phyloP scores from a whole-genome alignment of 1,140 invertebrate species.

The Tetragonula clypearis region DNA sequence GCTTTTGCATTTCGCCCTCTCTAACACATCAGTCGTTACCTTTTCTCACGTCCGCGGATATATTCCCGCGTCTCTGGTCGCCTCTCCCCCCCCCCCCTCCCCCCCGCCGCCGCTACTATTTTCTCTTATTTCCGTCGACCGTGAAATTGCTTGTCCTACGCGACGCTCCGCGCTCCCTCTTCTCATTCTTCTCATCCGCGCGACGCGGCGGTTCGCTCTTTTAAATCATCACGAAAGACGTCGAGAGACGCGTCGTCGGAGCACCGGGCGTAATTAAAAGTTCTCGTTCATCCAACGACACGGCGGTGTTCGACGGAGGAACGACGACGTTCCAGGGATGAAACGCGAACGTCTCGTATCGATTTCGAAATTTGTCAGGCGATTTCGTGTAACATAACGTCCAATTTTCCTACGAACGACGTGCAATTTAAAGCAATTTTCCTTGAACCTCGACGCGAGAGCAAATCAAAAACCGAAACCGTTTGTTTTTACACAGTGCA shows the following conservation, averaged over 20 bases:
- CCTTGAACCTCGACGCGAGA: too few species aligned
- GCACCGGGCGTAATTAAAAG: slow-evolving; percentile 62
- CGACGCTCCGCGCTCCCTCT: not conserved
- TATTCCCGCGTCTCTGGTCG: slow-evolving; percentile 7
- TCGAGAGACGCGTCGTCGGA: slow-evolving; percentile 4
- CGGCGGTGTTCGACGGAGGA: too few species aligned
- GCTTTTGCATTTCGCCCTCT: not conserved
- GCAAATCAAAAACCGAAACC: too few species aligned
- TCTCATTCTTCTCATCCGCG: not conserved
- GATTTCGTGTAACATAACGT: not conserved
- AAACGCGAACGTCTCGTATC: slow-evolving; percentile 5
- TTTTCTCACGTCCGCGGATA: slow-evolving; percentile 33
- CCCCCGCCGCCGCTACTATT: not conserved
- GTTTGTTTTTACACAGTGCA: not conserved
- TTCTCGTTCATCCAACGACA: slow-evolving; percentile 50
- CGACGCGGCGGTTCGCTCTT: slow-evolving; percentile 17
- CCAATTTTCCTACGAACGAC: not conserved
- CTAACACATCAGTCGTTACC: slow-evolving; percentile 44
- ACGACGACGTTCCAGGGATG: not conserved
- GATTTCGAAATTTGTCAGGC: slow-evolving; percentile 13
- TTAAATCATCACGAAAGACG: slow-evolving; percentile 57
- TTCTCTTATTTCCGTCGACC: slow-evolving; percentile 50
- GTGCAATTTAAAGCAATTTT: not conserved
- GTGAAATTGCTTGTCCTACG: slow-evolving; percentile 54
- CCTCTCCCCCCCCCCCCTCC: not conserved